A percentile compares a stretch with the other conserved stretches of the same genome.
Evolutionary conservation across 2,888 invertebrate species (phyloP).

Genomic region (Magallana nippona): DNA sequence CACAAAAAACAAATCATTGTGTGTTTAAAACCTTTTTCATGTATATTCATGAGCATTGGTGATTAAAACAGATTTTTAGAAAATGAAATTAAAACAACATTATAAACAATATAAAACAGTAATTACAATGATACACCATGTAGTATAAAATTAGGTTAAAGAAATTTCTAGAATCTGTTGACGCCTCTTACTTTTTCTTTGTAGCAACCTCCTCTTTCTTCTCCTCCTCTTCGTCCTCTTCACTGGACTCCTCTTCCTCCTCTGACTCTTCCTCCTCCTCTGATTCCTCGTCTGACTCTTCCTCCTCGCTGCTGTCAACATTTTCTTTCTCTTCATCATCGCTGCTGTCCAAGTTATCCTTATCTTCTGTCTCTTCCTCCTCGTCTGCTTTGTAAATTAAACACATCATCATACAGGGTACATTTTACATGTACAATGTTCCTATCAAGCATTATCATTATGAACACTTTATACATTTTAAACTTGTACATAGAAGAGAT

Average conservation of each 20-base stretch:
- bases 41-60: neutral
- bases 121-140: too few species aligned
- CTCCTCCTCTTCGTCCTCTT: slow-evolving; percentile 36
- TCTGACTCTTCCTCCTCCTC: slow-evolving; percentile 46
- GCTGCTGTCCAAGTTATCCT: slow-evolving; percentile 44
- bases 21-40: neutral
- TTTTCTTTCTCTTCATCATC: slow-evolving; percentile 55
- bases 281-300: slow-evolving; percentile 50
- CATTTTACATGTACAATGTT: too few species aligned
- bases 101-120: neutral
- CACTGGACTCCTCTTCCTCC: slow-evolving; percentile 35
- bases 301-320: slow-evolving; percentile 59
- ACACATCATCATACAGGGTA: too few species aligned
- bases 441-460: too few species aligned
- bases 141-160: neutral
- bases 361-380: slow-evolving; percentile 54
- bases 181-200: neutral
- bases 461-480: too few species aligned
- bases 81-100: too few species aligned
- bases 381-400: slow-evolving; percentile 43
- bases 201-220: neutral
- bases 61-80: too few species aligned
- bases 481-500: too few species aligned
- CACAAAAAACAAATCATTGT: neutral
- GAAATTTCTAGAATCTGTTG: neutral